Percentiles rank a stretch among this genome's conserved stretches.
phyloP scores from a whole-genome alignment of 2,797 vertebrate species.

The Lates japonicus region DNA sequence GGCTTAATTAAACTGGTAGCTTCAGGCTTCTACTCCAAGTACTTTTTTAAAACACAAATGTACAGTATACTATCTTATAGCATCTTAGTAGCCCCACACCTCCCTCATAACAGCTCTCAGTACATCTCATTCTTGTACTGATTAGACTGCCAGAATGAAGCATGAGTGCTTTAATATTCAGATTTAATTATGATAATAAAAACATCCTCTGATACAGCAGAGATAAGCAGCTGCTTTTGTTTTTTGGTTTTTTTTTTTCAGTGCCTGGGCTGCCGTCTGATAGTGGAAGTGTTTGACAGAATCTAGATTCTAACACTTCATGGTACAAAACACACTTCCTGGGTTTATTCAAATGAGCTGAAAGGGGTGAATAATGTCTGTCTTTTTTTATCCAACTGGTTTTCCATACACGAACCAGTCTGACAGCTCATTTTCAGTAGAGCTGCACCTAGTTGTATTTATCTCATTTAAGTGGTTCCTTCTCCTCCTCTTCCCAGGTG shows the following conservation, averaged over 20 bases:
- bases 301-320: conserved; percentile 11
- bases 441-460: not conserved
- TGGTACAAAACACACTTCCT: conserved; percentile 19
- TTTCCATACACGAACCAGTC: conserved; percentile 15
- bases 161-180: conserved; percentile 12
- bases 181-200: conserved; percentile 55
- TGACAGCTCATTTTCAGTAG: not conserved
- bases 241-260: not conserved
- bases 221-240: conserved; percentile 19
- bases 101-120: conserved; percentile 31
- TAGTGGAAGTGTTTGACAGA: conserved; percentile 14
- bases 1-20: conserved; percentile 24
- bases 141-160: conserved; percentile 36
- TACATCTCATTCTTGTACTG: not conserved
- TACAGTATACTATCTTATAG: conserved; percentile 7
- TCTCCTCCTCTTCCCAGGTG: conserved; percentile 84
- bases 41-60: conserved; percentile 4
- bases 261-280: not conserved
- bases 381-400: conserved; percentile 13
- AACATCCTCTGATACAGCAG: conserved; percentile 23
- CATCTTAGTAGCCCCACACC: conserved; percentile 4
- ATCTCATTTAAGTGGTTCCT: conserved; percentile 6
- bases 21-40: conserved; percentile 6
- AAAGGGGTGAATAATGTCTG: not conserved
- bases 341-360: conserved; percentile 29